Base-by-base conservation (phyloP, 2,113 vertebrate species). In the Actinemys pallida region DNA sequence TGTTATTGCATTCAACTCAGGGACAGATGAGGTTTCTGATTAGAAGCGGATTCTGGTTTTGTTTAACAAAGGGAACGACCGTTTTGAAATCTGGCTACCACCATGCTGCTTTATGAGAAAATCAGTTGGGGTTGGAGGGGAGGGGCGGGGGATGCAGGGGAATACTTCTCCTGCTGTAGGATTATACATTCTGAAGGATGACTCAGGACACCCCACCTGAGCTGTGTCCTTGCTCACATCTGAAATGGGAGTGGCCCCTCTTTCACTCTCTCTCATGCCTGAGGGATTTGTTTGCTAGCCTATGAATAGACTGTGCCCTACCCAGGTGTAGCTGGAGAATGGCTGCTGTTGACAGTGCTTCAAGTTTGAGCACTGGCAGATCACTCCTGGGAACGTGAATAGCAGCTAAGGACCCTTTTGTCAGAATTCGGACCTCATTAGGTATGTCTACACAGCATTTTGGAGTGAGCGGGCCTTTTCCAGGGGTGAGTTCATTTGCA, bases 1-100 rank as follows among this genome's bases (percentile, higher is more conserved):
- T 42, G 5, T 3, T 1, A 4, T 14, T 39, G 31, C 82, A 2
- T 0, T 5, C n/a, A 50, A 39, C 0, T 3, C 8, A 87, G 31
- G 87, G n/a, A 35, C 0, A 35, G 87, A 49, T 1, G 3, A 93
- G 12, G 22, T 85, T 22, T 45, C 9, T 6, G 31, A 13, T 4
- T 50, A 57, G 85, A 10, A 79, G 17, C 27, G 13, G 45, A 5
- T 52, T 31, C 12, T 93, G n/a, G 47, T 75, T 86, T 49, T 86
- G 47, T 45, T 20, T 0, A 4, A 54, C 29, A 83, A 90, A 78
- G n/a, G 24, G 1, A 19, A 24, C 1, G 5, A 59, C 31, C 16
- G 45, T 83, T 72, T 29, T 56, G 8, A 1, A 2, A 47, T 54
- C 20, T 0, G 3, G 3, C 59, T 42, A 11, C 10, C 89, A 84